Conservation (phyloP, 1,140 invertebrate species). For the Ceratosolen fusciceps region DNA sequence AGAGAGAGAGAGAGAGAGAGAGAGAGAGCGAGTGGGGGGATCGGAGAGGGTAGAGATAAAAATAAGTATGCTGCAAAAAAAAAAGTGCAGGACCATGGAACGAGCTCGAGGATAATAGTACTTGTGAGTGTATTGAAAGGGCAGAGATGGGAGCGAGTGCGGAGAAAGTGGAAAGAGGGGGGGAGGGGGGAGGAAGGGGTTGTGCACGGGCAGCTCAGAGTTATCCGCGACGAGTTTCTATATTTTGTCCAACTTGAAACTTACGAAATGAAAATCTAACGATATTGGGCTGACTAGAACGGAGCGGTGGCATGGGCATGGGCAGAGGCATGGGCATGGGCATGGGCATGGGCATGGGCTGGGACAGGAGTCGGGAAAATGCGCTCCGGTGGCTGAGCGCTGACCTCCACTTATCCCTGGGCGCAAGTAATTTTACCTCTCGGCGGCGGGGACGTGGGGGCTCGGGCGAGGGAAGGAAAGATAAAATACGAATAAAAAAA, state of each 20-base stretch:
- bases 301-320: too few relatives aligned
- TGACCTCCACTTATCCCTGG: neutral
- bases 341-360: too few relatives aligned
- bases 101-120: conserved; percentile 47
- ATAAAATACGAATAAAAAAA: conserved; percentile 13
- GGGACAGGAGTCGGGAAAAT: conserved; percentile 47
- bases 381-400: neutral
- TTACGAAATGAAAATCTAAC: conserved; percentile 70
- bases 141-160: conserved; percentile 19
- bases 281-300: conserved; percentile 64
- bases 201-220: conserved; percentile 46
- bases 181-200: too few relatives aligned
- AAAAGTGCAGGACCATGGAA: conserved; percentile 7
- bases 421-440: conserved; percentile 31
- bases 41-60: conserved; percentile 9
- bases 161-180: conserved; percentile 41
- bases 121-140: neutral
- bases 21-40: neutral
- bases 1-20: neutral
- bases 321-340: too few relatives aligned
- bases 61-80: conserved; percentile 16
- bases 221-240: conserved; percentile 60
- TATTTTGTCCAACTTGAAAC: conserved; percentile 70
- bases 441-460: too few relatives aligned
- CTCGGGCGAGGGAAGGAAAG: too few relatives aligned